phyloP scores from a whole-genome alignment of 2,113 vertebrate species.

The Upupa epops region DNA sequence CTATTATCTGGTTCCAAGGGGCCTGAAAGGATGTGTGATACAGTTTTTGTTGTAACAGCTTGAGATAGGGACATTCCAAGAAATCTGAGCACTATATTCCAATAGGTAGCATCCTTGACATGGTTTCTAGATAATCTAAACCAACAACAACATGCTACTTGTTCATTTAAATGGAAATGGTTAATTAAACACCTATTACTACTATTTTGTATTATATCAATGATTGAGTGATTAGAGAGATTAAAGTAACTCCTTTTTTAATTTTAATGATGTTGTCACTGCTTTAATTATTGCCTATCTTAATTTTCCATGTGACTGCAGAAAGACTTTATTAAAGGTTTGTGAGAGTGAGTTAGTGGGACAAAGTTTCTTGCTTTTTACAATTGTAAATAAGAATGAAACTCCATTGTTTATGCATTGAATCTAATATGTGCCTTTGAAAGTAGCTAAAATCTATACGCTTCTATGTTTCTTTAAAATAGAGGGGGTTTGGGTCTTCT shows the following conservation, averaged over 20 bases:
- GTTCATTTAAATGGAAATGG: neutral
- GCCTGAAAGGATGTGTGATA: neutral
- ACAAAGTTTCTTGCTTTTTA: neutral
- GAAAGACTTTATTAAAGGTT: neutral
- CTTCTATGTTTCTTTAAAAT: neutral
- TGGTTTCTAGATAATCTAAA: neutral
- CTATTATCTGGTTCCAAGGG: neutral
- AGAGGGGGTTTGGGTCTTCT: neutral
- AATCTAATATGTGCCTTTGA: neutral
- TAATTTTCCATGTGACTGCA: neutral
- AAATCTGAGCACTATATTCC: slow-evolving; percentile 2
- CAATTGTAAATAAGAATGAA: neutral
- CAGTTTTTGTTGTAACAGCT: neutral
- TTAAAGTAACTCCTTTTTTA: neutral
- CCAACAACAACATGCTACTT: neutral
- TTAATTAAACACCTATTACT: neutral
- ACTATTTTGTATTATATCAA: neutral
- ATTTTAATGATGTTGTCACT: neutral
- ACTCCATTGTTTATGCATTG: neutral
- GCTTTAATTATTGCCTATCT: neutral
- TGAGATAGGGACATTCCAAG: neutral
- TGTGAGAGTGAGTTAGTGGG: neutral
- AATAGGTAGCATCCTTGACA: neutral
- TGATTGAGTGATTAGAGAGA: neutral
- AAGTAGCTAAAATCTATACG: neutral